Percentiles rank a stretch among this genome's conserved stretches.
Conservation (phyloP, 2,888 invertebrate species). For the Lithophane semibrunnea region DNA sequence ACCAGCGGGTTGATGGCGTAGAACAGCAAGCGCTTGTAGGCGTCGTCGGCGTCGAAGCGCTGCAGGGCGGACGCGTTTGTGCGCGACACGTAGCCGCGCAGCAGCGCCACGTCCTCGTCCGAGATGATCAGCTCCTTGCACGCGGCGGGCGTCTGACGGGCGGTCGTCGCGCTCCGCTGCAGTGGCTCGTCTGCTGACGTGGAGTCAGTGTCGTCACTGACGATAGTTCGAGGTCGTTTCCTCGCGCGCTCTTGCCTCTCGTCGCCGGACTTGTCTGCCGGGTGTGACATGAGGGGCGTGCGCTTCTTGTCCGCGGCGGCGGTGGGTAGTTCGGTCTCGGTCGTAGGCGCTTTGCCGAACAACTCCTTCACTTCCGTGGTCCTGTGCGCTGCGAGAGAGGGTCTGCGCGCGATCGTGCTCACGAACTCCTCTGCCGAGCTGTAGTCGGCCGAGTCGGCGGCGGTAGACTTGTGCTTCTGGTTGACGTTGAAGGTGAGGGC, state of each 20-base stretch:
- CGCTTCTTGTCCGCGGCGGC: neutral
- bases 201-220: neutral
- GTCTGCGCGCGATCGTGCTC: neutral
- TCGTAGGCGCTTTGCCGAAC: neutral
- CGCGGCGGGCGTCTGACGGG: neutral
- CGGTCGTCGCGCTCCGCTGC: too few species aligned
- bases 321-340: neutral
- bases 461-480: neutral
- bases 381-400: neutral
- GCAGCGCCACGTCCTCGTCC: slow-evolving; percentile 68
- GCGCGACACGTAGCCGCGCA: slow-evolving; percentile 68
- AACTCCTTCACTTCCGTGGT: neutral
- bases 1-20: slow-evolving; percentile 80
- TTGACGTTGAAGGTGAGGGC: slow-evolving; percentile 4
- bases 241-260: neutral
- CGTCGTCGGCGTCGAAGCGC: slow-evolving; percentile 72
- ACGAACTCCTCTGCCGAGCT: slow-evolving; percentile 35
- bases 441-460: neutral
- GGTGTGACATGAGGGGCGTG: too few species aligned
- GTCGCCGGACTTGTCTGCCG: neutral
- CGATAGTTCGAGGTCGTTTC: neutral
- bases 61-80: slow-evolving; percentile 67
- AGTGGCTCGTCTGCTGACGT: neutral
- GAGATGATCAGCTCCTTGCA: slow-evolving; percentile 73
- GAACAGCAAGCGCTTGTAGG: slow-evolving; percentile 71